These are phyloP conservation scores for Cinara cedri DNA, from an alignment of 2,888 invertebrate genomes.

Conservation along the genomic window DNA sequence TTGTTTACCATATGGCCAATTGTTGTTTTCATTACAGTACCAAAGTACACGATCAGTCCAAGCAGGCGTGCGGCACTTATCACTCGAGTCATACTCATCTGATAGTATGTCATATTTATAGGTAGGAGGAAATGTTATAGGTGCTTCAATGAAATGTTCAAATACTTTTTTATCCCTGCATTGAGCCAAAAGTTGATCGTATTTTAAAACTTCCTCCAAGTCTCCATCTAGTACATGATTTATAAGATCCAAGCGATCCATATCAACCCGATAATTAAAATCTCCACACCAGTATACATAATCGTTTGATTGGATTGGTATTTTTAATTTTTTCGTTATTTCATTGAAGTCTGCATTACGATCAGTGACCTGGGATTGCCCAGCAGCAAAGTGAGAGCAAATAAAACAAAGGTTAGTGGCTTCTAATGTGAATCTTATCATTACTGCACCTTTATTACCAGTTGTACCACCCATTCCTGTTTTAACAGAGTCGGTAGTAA, in stretches of 20 bases:
- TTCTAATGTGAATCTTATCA: slow-evolving; percentile 87
- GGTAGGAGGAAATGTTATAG: slow-evolving; percentile 90
- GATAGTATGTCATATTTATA: slow-evolving; percentile 99
- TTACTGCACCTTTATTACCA: slow-evolving; percentile 94
- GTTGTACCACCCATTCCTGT: slow-evolving; percentile 98
- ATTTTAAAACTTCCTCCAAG: slow-evolving; percentile 75
- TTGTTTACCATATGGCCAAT: slow-evolving; percentile 79
- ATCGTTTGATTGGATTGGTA: slow-evolving; percentile 96
- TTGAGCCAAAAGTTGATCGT: slow-evolving; percentile 87
- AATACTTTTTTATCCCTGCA: slow-evolving; percentile 84
- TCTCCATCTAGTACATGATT: slow-evolving; percentile 79
- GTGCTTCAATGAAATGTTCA: slow-evolving; percentile 90
- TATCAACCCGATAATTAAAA: slow-evolving; percentile 96
- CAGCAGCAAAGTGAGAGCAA: slow-evolving; percentile 98
- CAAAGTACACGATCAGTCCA: slow-evolving; percentile 99
- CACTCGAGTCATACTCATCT: slow-evolving; percentile 98
- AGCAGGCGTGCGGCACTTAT: slow-evolving; percentile 94
- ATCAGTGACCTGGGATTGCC: slow-evolving; percentile 93
- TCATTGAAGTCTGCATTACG: slow-evolving; percentile 96
- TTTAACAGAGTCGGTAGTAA: slow-evolving; percentile 94
- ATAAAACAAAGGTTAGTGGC: slow-evolving; percentile 96
- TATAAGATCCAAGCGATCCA: slow-evolving; percentile 93
- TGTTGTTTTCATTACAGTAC: slow-evolving; percentile 69
- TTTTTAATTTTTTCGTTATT: slow-evolving; percentile 87
- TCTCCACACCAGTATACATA: slow-evolving; percentile 99